These are phyloP conservation scores for Sebastes baramenuke DNA, from an alignment of 2,797 vertebrate genomes.

Conservation along the genomic window DNA sequence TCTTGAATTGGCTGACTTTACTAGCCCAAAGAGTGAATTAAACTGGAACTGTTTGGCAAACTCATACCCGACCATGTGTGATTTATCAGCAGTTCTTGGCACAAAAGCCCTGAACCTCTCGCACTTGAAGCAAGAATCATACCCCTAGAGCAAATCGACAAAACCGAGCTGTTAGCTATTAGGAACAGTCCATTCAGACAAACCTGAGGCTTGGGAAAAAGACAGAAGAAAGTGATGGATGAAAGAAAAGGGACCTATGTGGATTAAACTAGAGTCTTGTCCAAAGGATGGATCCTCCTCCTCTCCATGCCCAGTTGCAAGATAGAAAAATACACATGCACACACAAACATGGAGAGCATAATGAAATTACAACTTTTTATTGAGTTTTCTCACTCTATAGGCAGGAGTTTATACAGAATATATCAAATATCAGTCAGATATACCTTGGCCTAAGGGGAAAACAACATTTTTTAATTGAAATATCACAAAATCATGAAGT, in stretches of 20 bases:
- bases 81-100: not conserved
- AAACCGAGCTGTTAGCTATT: not conserved
- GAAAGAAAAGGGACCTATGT: not conserved
- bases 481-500: not conserved
- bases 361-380: not conserved
- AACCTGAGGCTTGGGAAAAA: not conserved
- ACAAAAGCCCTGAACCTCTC: not conserved
- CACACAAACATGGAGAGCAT: not conserved
- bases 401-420: not conserved
- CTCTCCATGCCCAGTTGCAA: not conserved
- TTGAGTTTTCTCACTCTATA: not conserved
- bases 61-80: not conserved
- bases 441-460: not conserved
- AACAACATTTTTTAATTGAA: not conserved
- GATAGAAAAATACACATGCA: not conserved
- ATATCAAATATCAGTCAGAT: not conserved
- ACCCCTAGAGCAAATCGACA: not conserved
- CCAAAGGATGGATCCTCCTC: not conserved
- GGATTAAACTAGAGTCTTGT: not conserved
- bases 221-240: not conserved
- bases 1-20: not conserved
- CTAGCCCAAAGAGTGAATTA: not conserved
- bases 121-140: not conserved
- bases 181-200: not conserved
- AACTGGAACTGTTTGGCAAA: not conserved